Conservation (phyloP, 1,140 invertebrate species). For the Diploscapter pachys region DNA sequence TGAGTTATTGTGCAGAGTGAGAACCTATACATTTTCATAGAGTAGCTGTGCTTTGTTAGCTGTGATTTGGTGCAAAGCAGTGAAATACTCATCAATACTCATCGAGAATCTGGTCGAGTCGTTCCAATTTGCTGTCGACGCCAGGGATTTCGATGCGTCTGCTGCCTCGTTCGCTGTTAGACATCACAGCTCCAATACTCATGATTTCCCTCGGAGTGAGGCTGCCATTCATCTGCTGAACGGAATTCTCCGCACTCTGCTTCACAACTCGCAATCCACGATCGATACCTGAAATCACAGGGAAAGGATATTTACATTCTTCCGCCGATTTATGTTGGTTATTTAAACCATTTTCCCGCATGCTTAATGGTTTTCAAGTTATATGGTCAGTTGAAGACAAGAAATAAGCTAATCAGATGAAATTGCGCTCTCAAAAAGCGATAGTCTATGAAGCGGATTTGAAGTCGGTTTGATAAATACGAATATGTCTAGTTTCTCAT, state of each 20-base stretch:
- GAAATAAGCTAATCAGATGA: not conserved
- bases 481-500: too few relatives aligned
- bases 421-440: conserved; percentile 1
- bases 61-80: not conserved
- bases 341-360: not conserved
- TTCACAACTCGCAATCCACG: conserved; percentile 29
- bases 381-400: not conserved
- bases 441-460: too few relatives aligned
- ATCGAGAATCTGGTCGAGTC: too few relatives aligned
- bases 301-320: too few relatives aligned
- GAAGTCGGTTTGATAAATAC: too few relatives aligned
- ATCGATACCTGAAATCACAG: conserved; percentile 25
- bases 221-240: conserved; percentile 27
- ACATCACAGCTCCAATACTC: too few relatives aligned
- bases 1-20: too few relatives aligned
- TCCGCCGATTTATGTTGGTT: too few relatives aligned
- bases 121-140: too few relatives aligned
- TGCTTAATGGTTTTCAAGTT: conserved; percentile 2
- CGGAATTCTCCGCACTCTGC: conserved; percentile 31
- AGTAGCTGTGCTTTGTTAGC: not conserved
- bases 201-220: not conserved
- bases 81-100: too few relatives aligned
- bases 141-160: not conserved
- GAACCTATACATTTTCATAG: too few relatives aligned
- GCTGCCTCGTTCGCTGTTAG: not conserved